Base-by-base conservation (phyloP, 2,888 invertebrate genomes). In the Subacronicta megacephala region DNA sequence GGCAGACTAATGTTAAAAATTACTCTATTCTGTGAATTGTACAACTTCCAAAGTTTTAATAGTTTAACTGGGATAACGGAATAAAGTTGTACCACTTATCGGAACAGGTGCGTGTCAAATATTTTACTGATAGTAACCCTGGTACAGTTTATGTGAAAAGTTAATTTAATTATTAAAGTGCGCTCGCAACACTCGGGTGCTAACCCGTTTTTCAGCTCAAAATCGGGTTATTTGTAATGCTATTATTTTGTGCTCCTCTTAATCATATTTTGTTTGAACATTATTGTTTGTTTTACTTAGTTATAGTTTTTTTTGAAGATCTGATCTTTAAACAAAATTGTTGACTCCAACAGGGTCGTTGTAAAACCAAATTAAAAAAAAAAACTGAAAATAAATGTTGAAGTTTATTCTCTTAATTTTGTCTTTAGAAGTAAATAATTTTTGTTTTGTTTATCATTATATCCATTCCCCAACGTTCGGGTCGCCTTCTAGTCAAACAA, bases 71-170 rank as follows among this genome's bases (percentile, higher is more conserved):
- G 56, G 49, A 54, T 61, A 61, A 43, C 60, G 18, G 46, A 51
- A 64, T 62, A 59, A 66, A 70, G 68, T 71, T 77, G 43, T 33
- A 50, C 47, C 62, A 68, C 66, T 66, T 78, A 74, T 71, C 59
- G 62, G 41, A 68, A 70, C 63, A 64, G 70, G 62, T 73, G 65
- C 59, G 55, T 65, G 67, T 64, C 71, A 74, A 72, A 77, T 65
- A 69, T 74, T 72, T 70, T 57, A 75, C 58, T 65, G 53, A 67
- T 66, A 56, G 42, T 41, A 42, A 53, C 38, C 53, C 55, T 33
- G 41, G 42, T 51, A 15, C 61, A 62, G 65, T 72, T 72, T 73
- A 77, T 72, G 60, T 43, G 62, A 38, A 73, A 68, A 72, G 62
- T 75, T 73, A 58, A 67, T 62, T 72, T 66, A 50, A 70, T 67